These are phyloP conservation scores for Charadrius vociferus DNA, from an alignment of 2,113 vertebrate genomes.

Conservation along the genomic window DNA sequence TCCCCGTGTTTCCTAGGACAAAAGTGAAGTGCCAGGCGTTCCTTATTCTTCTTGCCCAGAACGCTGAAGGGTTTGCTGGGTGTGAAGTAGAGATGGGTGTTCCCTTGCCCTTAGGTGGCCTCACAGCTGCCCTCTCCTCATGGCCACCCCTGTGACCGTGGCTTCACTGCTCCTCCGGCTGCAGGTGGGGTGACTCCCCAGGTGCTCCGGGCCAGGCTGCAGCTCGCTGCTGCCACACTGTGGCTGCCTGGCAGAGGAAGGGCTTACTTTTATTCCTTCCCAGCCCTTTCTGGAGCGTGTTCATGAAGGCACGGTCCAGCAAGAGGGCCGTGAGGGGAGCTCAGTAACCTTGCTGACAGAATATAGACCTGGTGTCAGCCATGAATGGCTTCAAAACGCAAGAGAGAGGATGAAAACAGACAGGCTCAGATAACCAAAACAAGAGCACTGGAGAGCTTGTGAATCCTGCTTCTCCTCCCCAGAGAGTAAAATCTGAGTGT, in stretches of 20 bases:
- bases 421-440: accelerated
- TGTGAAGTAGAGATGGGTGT: accelerated
- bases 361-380: neutral
- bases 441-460: accelerated
- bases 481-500: neutral
- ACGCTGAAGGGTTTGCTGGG: accelerated
- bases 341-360: accelerated
- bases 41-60: neutral
- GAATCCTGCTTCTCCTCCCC: neutral
- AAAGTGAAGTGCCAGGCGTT: accelerated
- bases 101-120: neutral
- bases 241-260: neutral
- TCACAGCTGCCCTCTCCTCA: neutral
- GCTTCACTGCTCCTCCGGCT: neutral
- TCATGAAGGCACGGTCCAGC: accelerated
- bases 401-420: neutral
- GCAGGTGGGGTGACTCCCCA: too few species aligned
- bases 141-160: neutral
- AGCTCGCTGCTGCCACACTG: neutral
- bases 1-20: accelerated
- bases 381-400: accelerated
- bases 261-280: neutral
- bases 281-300: accelerated
- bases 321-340: accelerated
- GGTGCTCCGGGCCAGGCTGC: accelerated